phyloP scores from a whole-genome alignment of 2,888 invertebrate genomes.

The Augiades crinisus region DNA sequence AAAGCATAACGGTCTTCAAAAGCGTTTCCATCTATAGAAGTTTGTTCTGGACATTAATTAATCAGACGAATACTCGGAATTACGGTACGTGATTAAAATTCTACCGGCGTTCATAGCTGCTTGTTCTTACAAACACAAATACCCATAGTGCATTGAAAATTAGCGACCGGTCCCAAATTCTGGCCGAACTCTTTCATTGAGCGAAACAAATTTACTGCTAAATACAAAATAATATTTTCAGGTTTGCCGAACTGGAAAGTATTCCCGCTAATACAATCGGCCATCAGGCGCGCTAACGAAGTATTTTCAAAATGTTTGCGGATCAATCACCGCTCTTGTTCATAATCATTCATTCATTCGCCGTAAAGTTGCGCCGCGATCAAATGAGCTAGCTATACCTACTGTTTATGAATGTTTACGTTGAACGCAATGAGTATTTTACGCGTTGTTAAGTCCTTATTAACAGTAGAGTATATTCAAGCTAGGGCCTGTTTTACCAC shows the following conservation, averaged over 20 bases:
- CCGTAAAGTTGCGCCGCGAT: no score
- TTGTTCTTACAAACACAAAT: constrained; percentile 10
- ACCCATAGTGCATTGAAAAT: constrained; percentile 8
- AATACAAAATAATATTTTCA: constrained; percentile 16
- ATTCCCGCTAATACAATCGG: constrained; percentile 36
- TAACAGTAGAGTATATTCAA: no score
- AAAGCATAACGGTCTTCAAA: no score
- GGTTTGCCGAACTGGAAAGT: constrained; percentile 16
- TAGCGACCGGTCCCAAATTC: background rate
- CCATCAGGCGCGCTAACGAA: constrained; percentile 45
- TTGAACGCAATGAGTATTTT: no score
- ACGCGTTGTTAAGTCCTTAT: no score
- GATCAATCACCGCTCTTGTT: constrained; percentile 49
- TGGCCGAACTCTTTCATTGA: background rate
- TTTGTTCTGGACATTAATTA: no score
- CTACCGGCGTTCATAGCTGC: background rate
- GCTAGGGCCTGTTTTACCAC: no score
- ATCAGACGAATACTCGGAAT: background rate
- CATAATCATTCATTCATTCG: constrained; percentile 51
- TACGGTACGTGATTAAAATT: constrained; percentile 1
- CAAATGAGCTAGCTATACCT: no score
- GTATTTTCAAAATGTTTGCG: constrained; percentile 44
- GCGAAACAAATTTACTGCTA: constrained; percentile 9
- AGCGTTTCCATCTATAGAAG: no score
- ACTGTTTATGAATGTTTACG: no score